Evolutionary conservation across 2,113 vertebrate genomes (phyloP).

Genomic region (Sisor rabdophorus): DNA sequence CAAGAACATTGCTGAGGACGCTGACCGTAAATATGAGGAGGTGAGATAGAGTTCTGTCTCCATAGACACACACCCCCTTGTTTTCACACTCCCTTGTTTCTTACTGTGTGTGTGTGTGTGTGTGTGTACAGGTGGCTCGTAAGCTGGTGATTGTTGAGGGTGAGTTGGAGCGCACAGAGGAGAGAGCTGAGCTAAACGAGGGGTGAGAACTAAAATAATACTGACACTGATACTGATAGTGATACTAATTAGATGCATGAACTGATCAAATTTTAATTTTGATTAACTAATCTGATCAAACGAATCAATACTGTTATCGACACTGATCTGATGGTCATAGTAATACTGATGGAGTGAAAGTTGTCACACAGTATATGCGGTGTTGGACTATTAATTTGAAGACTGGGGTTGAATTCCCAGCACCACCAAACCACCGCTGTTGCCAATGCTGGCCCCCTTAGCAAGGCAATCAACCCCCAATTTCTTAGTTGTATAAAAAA

Average conservation of each 20-base stretch:
- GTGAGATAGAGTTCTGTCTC: conserved; percentile 60
- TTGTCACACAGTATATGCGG: no score
- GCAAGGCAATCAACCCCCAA: no score
- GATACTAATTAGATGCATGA: no score
- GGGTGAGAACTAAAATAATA: conserved; percentile 69
- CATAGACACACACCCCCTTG: no score
- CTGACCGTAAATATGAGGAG: conserved; percentile 98
- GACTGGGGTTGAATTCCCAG: no score
- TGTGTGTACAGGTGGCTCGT: conserved; percentile 83
- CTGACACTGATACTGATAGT: neutral
- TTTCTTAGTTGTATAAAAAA: no score
- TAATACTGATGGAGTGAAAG: neutral
- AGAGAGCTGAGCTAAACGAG: conserved; percentile 93
- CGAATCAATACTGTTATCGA: neutral
- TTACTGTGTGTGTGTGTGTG: neutral
- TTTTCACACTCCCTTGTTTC: neutral
- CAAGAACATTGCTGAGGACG: conserved; percentile 98
- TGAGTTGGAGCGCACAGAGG: conserved; percentile 95
- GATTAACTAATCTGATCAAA: neutral
- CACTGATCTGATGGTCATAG: neutral
- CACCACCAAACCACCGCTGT: no score
- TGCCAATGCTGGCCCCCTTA: no score
- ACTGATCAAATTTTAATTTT: neutral
- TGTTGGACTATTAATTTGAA: no score
- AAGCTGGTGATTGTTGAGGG: conserved; percentile 98